Base-by-base conservation (phyloP, 2,113 vertebrate species). In the Lagopus muta region DNA sequence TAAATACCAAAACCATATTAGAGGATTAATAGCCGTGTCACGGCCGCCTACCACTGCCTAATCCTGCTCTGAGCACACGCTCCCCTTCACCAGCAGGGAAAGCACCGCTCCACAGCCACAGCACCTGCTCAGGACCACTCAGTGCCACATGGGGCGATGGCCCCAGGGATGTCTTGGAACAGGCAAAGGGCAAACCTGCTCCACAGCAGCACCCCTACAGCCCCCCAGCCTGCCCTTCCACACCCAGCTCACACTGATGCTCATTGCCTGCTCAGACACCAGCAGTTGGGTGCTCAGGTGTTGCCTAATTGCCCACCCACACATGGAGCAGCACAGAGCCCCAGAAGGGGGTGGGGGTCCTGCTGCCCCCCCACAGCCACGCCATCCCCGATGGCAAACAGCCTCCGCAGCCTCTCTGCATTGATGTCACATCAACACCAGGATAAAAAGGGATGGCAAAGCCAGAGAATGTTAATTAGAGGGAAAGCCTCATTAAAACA, bases 371-470 rank as follows among this genome's bases (percentile, higher is more conserved):
- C n/a, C 0, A 0, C 82, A 48, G 91, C 87, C 48, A 47, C 27
- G 28, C 50, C 87, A 60, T 36, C 11, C 2, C 73, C 78, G 87
- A 90, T 13, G 92, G 81, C 62, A 96, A 94, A 86, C 78, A 88
- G 86, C 70, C 78, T 95, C 94, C 88, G 92, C 95, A 95, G 90
- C 84, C 45, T 57, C 3, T 88, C 71, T 87, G 85, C 80, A 81
- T 28, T 95, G 93, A 94, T 90, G 86, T 97, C 82, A 93, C 94
- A 85, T 95, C 93, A 95, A 83, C 92, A 70, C 1, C 1, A 52
- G 90, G 83, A 96, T 94, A 45, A 97, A 97, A 96, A 95, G 70
- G 2, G 11, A 81, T 75, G 87, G 48, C 52, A 92, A 92, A 96
- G 71, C 82, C 9, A 22, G 50, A 72, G 88, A 92, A 89, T 89